Evolutionary conservation across 2,113 vertebrate species (phyloP).

Genomic region (Rhea pennata): DNA sequence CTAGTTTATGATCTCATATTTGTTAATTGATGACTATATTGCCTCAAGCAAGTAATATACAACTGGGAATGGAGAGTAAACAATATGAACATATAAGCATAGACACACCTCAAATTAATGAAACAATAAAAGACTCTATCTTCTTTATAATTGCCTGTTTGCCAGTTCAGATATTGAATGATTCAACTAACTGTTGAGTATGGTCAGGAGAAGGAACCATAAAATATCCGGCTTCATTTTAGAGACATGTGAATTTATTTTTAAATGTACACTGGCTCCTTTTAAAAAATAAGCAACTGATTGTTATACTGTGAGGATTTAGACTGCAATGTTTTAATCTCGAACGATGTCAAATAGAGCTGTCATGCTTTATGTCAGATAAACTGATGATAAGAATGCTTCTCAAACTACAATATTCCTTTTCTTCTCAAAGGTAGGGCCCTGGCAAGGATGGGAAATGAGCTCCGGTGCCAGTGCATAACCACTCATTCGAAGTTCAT

Average conservation of each 20-base stretch:
- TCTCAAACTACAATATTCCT: background rate
- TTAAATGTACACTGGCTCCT: background rate
- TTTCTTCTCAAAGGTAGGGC: constrained; percentile 61
- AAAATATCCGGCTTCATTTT: background rate
- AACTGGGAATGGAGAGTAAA: background rate
- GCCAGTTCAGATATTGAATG: fast-evolving
- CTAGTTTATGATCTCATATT: background rate
- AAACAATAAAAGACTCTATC: background rate
- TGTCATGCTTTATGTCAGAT: background rate
- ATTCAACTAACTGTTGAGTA: fast-evolving
- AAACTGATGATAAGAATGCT: fast-evolving
- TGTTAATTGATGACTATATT: background rate
- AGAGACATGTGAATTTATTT: background rate
- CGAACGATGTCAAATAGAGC: background rate
- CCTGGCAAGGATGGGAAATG: constrained; percentile 63
- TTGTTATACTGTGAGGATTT: fast-evolving
- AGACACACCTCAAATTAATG: background rate
- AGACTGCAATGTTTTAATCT: background rate
- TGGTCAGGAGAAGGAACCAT: background rate
- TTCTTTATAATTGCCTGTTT: background rate
- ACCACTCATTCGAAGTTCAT: constrained; percentile 79
- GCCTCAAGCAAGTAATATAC: background rate
- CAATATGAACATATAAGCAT: fast-evolving
- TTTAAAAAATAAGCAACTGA: background rate
- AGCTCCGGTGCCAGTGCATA: constrained; percentile 89